phyloP scores from a whole-genome alignment of 2,888 invertebrate species.

The Horisme vitalbata region DNA sequence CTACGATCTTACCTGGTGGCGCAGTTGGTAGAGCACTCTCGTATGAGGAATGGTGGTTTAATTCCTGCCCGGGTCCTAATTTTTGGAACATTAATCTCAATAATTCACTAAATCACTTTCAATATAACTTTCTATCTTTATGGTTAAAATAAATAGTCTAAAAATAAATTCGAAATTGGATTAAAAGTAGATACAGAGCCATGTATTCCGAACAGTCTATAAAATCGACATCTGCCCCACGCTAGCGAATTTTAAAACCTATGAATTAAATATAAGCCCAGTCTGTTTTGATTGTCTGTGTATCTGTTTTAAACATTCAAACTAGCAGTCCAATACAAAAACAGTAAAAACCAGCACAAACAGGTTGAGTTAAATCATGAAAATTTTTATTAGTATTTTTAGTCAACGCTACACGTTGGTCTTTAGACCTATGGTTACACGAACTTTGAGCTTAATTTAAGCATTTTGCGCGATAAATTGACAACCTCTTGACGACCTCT shows the following conservation, averaged over 20 bases:
- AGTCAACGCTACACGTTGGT: too few species aligned
- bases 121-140: too few species aligned
- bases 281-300: slow-evolving; percentile 29
- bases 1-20: too few species aligned
- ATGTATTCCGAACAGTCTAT: slow-evolving; percentile 39
- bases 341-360: slow-evolving; percentile 16
- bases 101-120: too few species aligned
- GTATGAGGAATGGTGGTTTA: too few species aligned
- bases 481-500: too few species aligned
- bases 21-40: too few species aligned
- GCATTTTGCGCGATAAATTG: too few species aligned
- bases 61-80: too few species aligned
- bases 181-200: slow-evolving; percentile 35
- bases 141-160: slow-evolving; percentile 23
- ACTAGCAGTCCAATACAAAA: slow-evolving; percentile 18
- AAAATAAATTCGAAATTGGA: slow-evolving; percentile 49
- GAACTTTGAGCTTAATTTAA: too few species aligned
- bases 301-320: slow-evolving; percentile 17
- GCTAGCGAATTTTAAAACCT: slow-evolving; percentile 39
- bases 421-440: neutral
- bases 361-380: slow-evolving; percentile 26
- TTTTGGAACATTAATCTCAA: too few species aligned
- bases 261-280: slow-evolving; percentile 41
- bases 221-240: slow-evolving; percentile 39
- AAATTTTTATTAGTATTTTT: too few species aligned